Conservation (phyloP, 2,113 vertebrate species). For the Calyptommatus sinebrachiatus region DNA sequence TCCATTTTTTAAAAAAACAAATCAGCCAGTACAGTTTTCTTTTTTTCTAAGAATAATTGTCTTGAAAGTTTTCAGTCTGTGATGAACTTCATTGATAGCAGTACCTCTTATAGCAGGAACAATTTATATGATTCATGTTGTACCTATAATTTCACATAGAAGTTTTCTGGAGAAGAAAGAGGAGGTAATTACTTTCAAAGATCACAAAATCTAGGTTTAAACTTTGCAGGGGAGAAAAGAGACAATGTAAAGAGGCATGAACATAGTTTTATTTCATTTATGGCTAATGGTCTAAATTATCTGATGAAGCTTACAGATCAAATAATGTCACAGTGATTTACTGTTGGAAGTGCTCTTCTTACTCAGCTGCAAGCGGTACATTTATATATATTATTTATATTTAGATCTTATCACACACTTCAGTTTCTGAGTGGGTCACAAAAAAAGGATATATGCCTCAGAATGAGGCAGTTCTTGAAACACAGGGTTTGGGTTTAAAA, state of each 20-base stretch:
- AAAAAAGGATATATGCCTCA: too few species aligned
- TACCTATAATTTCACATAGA: neutral
- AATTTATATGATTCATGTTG: too few species aligned
- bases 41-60: neutral
- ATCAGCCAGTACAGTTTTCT: neutral
- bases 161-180: neutral
- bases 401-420: too few species aligned
- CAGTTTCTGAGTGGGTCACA: too few species aligned
- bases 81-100: neutral
- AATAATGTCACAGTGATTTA: neutral
- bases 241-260: neutral
- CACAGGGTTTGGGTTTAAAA: too few species aligned
- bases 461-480: too few species aligned
- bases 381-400: too few species aligned
- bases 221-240: neutral
- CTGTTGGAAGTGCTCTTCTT: neutral
- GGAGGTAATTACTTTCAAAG: neutral
- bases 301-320: neutral
- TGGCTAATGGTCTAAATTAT: neutral
- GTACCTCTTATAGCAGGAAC: neutral
- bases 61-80: neutral
- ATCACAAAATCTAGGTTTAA: neutral
- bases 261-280: neutral
- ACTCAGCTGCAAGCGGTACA: neutral
- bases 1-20: neutral